A percentile compares a stretch with the other conserved stretches of the same genome.
Evolutionary conservation across 2,888 invertebrate species (phyloP).

Genomic region (Pollenia griseotomentosa): DNA sequence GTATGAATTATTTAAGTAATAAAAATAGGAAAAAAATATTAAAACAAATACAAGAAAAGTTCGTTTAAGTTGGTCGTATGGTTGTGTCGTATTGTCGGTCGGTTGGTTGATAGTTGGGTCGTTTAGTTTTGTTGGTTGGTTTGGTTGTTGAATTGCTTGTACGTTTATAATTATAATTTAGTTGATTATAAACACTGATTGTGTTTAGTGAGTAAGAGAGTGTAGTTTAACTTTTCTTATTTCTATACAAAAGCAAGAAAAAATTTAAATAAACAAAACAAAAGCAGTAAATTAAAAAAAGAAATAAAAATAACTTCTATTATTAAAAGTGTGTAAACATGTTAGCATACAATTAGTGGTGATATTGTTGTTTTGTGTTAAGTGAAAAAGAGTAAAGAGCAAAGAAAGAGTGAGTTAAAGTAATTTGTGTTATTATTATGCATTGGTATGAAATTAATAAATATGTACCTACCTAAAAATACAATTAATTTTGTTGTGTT

Average conservation of each 20-base stretch:
- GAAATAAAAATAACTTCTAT: conserved; percentile 11
- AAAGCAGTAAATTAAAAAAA: not conserved
- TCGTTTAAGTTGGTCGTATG: conserved; percentile 55
- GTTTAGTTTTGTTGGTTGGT: conserved; percentile 11
- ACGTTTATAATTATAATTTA: conserved; percentile 66
- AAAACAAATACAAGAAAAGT: conserved; percentile 61
- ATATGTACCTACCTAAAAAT: not conserved
- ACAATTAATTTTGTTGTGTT: not conserved
- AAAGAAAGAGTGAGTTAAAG: conserved; percentile 1
- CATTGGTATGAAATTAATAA: not conserved
- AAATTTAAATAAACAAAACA: conserved; percentile 16
- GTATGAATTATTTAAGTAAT: conserved; percentile 60
- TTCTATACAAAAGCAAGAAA: conserved; percentile 13
- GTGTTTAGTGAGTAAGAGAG: conserved; percentile 54
- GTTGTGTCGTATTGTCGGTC: conserved; percentile 58
- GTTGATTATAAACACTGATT: conserved; percentile 71
- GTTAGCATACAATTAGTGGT: too few relatives aligned
- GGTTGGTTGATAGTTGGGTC: conserved; percentile 26
- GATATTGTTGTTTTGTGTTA: too few relatives aligned
- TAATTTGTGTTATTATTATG: conserved; percentile 10
- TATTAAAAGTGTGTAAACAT: not conserved
- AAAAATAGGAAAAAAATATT: conserved; percentile 38
- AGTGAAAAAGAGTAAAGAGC: not conserved
- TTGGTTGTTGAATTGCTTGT: conserved; percentile 56
- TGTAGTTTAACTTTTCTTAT: not conserved